Evolutionary conservation across 2,113 vertebrate species (phyloP), one percentile per base, ranked within the genome.

Genomic region (Xiphophorus couchianus): DNA sequence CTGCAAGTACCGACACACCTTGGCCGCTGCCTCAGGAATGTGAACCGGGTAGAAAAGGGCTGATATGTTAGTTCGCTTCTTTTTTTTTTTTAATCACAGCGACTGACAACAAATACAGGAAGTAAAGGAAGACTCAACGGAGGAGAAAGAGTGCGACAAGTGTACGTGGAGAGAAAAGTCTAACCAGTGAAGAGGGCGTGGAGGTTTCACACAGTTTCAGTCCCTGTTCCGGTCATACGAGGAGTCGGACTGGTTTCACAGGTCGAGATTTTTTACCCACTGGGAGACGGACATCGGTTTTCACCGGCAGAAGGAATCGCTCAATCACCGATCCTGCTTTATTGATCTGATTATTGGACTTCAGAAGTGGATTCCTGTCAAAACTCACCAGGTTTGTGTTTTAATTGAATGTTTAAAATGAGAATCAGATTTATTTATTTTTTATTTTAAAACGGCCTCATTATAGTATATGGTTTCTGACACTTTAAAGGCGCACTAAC

Each of bases 301-400:
- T 61, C 61, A 28, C 6, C 51, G 30, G 7, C 17, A 67, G 80
- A 11, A 17, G 44, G 67, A 35, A 51, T 60, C 66, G 25, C 54
- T 74, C 2, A 25, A 4, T 62, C 6, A 29, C 39, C 51, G 29
- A n/a, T 42, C 30, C 68, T 9, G 1, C 25, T 58, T 58, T 10
- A 58, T n/a, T 3, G 42, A 48, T 31, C 22, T 27, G 30, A 62
- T 54, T 9, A 64, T 6, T 48, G 31, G 51, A 37, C 51, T 61
- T 73, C 69, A 42, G 30, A 35, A 80, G 9, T 2, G 15, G 37
- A 76, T 69, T 77, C 37, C 27, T 13, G 33, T 62, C 2, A 9
- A 28, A 66, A 14, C 27, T 44, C 13, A 71, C 76, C 89, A 91
- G 90, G 90, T 89, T 80, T 48, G 86, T 90, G 80, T 63, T 62